These are phyloP conservation scores for Parochlus steinenii DNA, from an alignment of 2,888 invertebrate genomes.

Conservation along the genomic window DNA sequence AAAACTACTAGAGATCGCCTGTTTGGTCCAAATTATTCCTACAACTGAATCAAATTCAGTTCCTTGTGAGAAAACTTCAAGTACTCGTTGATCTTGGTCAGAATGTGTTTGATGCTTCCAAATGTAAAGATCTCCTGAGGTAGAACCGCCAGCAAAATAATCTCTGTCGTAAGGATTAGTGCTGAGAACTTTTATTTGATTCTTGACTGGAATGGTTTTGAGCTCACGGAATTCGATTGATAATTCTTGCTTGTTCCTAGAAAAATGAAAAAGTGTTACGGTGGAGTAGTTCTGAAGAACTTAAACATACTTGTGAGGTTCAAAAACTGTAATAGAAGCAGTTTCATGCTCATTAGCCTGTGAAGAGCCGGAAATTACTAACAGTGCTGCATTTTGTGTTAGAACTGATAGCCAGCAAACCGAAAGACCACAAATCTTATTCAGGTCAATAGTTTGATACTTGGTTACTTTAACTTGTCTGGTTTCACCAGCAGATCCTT, in stretches of 20 bases:
- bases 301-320: neutral
- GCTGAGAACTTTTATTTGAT: slow-evolving; percentile 22
- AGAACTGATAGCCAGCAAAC: slow-evolving; percentile 27
- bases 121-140: slow-evolving; percentile 22
- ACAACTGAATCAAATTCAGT: slow-evolving; percentile 22
- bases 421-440: too few relatives aligned
- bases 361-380: slow-evolving; percentile 22
- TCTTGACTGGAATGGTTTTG: slow-evolving; percentile 21
- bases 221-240: slow-evolving; percentile 11
- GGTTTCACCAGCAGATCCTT: neutral
- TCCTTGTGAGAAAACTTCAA: slow-evolving; percentile 21
- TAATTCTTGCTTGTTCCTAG: slow-evolving; percentile 5
- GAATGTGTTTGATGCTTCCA: slow-evolving; percentile 21
- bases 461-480: slow-evolving; percentile 1
- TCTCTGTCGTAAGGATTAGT: slow-evolving; percentile 26
- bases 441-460: slow-evolving; percentile 5
- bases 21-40: slow-evolving; percentile 27
- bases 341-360: too few relatives aligned
- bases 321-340: neutral
- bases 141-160: slow-evolving; percentile 23
- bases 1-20: slow-evolving; percentile 11
- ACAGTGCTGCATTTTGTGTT: slow-evolving; percentile 25
- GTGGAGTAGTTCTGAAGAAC: neutral
- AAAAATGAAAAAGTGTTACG: slow-evolving; percentile 1
- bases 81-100: slow-evolving; percentile 17